Conservation (phyloP, 2,113 vertebrate genomes). For the Calidris pugnax region DNA sequence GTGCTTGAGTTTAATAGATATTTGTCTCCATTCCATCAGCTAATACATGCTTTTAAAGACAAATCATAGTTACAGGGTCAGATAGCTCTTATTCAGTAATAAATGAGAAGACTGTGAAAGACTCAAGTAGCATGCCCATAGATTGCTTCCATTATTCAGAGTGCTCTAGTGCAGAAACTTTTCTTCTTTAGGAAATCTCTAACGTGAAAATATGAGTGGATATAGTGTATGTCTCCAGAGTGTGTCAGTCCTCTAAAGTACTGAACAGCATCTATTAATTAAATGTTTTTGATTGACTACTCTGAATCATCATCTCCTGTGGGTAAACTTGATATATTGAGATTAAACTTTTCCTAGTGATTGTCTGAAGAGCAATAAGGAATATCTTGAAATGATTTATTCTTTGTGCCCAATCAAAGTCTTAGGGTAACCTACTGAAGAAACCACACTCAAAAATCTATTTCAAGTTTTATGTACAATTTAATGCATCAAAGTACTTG, state of each 20-base stretch:
- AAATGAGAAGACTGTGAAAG: not conserved
- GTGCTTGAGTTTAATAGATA: not conserved
- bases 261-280: constrained; percentile 10
- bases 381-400: not conserved
- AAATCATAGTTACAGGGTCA: not conserved
- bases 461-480: not conserved
- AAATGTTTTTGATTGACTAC: constrained; percentile 5
- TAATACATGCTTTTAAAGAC: not conserved
- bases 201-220: not conserved
- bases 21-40: not conserved
- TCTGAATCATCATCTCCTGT: constrained; percentile 7
- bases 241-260: not conserved
- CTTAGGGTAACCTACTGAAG: not conserved
- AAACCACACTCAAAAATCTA: not conserved
- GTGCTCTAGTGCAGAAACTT: not conserved
- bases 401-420: not conserved
- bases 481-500: not conserved
- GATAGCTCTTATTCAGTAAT: not conserved
- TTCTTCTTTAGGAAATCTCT: not conserved
- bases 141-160: not conserved
- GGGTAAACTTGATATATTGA: not conserved
- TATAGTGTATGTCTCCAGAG: not conserved
- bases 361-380: not conserved
- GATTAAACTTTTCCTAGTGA: not conserved
- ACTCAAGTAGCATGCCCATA: not conserved